Conservation (phyloP, 2,113 vertebrate genomes). For the Hippocampus mohnikei region DNA sequence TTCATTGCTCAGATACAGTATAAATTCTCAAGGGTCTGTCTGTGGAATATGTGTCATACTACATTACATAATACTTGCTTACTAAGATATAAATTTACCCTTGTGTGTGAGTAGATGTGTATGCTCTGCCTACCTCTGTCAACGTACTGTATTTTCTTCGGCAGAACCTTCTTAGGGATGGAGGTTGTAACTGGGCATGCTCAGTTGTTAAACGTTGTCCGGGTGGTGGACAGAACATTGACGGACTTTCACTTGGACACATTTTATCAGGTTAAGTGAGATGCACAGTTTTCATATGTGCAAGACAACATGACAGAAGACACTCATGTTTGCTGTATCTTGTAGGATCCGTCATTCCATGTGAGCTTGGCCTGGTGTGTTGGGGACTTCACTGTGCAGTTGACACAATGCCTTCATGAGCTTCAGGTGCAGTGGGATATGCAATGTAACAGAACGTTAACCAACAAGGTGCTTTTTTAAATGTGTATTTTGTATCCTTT, state of each 20-base stretch:
- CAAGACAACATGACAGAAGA: not conserved
- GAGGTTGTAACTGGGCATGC: slow-evolving; percentile 79
- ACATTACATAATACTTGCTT: not conserved
- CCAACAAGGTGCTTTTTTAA: not conserved
- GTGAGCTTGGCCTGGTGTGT: slow-evolving; percentile 93
- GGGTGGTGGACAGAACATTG: slow-evolving; percentile 81
- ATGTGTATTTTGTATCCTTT: not conserved
- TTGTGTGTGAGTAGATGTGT: not conserved
- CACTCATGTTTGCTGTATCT: not conserved
- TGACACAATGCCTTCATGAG: slow-evolving; percentile 73
- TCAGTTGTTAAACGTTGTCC: slow-evolving; percentile 80
- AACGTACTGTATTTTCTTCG: not conserved
- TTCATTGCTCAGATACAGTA: not conserved
- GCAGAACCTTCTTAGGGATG: slow-evolving; percentile 89
- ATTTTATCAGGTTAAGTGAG: slow-evolving; percentile 82
- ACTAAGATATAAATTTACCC: not conserved
- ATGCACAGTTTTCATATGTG: not conserved
- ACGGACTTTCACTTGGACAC: slow-evolving; percentile 83
- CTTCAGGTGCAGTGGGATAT: slow-evolving; percentile 77
- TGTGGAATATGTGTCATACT: not conserved
- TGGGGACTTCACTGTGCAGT: slow-evolving; percentile 71
- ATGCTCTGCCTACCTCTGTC: not conserved
- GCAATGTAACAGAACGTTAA: not conserved
- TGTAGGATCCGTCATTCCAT: slow-evolving; percentile 89
- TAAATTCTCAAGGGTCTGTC: not conserved